These are phyloP conservation scores for Dyspetes luteomarginatus DNA, from an alignment of 2,888 invertebrate genomes.

Conservation along the genomic window DNA sequence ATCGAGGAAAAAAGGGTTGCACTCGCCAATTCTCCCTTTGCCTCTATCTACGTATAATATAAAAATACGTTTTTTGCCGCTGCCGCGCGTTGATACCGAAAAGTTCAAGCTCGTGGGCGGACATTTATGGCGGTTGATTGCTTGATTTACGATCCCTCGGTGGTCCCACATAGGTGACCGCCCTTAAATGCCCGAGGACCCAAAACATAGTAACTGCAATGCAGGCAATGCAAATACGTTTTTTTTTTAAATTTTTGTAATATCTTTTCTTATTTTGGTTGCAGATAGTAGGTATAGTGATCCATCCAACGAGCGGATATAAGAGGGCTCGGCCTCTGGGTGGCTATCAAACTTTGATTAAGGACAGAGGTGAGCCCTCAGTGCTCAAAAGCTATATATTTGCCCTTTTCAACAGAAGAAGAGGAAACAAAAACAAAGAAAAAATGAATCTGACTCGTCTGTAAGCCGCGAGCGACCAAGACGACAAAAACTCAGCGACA, in stretches of 20 bases:
- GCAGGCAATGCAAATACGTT: not conserved
- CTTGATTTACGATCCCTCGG: conserved; percentile 78
- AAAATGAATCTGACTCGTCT: not conserved
- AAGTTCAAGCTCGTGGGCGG: conserved; percentile 76
- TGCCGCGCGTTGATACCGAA: conserved; percentile 65
- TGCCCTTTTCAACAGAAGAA: not conserved
- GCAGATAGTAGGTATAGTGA: conserved; percentile 5
- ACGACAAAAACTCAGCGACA: conserved; percentile 29
- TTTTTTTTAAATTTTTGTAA: conserved; percentile 4
- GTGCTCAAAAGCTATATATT: not conserved
- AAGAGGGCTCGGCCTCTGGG: conserved; percentile 31
- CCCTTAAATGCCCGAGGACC: conserved; percentile 52
- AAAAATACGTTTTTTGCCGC: conserved; percentile 64
- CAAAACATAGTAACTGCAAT: conserved; percentile 4
- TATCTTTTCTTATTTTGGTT: conserved; percentile 14
- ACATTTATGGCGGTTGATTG: conserved; percentile 81
- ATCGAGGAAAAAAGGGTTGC: conserved; percentile 14
- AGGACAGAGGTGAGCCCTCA: conserved; percentile 37
- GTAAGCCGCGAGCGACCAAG: not conserved
- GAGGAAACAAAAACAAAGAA: not conserved
- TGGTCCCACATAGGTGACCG: conserved; percentile 63
- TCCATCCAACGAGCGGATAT: conserved; percentile 7
- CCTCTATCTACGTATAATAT: conserved; percentile 43
- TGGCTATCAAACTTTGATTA: conserved; percentile 73
- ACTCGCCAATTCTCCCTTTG: conserved; percentile 35